Evolutionary conservation across 2,888 invertebrate species (phyloP).

Genomic region (Schizotus pectinicornis): DNA sequence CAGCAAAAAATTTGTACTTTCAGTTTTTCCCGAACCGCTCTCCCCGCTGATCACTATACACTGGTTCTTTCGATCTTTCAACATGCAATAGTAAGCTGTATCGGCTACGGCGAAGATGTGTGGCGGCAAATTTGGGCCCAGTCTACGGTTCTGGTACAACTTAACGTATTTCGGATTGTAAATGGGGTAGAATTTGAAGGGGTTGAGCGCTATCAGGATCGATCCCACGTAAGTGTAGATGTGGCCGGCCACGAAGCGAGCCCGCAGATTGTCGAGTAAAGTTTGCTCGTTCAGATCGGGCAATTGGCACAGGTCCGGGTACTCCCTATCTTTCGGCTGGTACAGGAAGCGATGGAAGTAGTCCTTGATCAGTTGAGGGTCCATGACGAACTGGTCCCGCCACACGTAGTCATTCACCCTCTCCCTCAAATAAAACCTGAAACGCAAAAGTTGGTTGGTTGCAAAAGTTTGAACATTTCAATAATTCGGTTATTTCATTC

Average conservation of each 20-base stretch:
- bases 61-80: slow-evolving; percentile 87
- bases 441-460: too few species aligned
- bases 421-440: slow-evolving; percentile 84
- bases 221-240: slow-evolving; percentile 97
- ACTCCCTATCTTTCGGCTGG: slow-evolving; percentile 92
- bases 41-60: slow-evolving; percentile 96
- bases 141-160: slow-evolving; percentile 89
- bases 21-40: slow-evolving; percentile 96
- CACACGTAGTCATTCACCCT: slow-evolving; percentile 84
- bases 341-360: slow-evolving; percentile 90
- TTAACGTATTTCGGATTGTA: slow-evolving; percentile 98
- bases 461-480: too few species aligned
- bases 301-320: slow-evolving; percentile 93
- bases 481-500: too few species aligned
- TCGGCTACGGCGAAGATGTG: slow-evolving; percentile 97
- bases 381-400: slow-evolving; percentile 88
- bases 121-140: slow-evolving; percentile 91
- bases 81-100: slow-evolving; percentile 93
- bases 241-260: slow-evolving; percentile 88
- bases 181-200: slow-evolving; percentile 94
- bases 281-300: slow-evolving; percentile 95
- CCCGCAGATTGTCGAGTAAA: slow-evolving; percentile 85
- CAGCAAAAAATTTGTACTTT: slow-evolving; percentile 93
- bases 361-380: slow-evolving; percentile 90
- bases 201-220: slow-evolving; percentile 93